Conservation (phyloP, 1,140 invertebrate genomes). For the Drosophila mojavensis region DNA sequence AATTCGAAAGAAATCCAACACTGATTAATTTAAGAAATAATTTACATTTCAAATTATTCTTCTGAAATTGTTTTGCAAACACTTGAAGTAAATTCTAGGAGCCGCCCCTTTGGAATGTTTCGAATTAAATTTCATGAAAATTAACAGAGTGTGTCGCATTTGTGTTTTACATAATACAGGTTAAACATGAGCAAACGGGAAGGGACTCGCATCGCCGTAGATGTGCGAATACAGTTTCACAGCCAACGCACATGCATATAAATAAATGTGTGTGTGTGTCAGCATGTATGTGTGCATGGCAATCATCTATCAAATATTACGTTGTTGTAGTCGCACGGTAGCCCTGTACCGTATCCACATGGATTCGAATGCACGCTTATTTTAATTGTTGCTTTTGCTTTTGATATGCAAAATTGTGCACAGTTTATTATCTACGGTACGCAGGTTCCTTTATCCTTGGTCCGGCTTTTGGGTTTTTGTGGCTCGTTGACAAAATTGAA, state of each 20-base stretch:
- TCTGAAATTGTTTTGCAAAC: background rate
- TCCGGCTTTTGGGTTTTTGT: conserved; percentile 13
- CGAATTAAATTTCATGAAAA: conserved; percentile 75
- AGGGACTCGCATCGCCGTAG: conserved; percentile 1
- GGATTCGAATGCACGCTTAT: conserved; percentile 56
- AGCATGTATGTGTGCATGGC: conserved; percentile 23
- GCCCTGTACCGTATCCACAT: conserved; percentile 31
- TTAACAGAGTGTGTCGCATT: conserved; percentile 72
- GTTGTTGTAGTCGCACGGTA: conserved; percentile 42
- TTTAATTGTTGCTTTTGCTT: conserved; percentile 76
- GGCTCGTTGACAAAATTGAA: conserved; percentile 52
- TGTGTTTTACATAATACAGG: conserved; percentile 66
- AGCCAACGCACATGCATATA: conserved; percentile 9
- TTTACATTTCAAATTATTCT: no score
- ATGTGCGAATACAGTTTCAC: conserved; percentile 15
- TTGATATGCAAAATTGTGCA: conserved; percentile 80
- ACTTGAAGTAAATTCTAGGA: background rate
- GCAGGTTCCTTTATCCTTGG: conserved; percentile 41
- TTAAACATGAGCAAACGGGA: conserved; percentile 28
- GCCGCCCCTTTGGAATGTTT: conserved; percentile 23
- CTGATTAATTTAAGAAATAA: background rate
- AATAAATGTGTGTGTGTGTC: conserved; percentile 20
- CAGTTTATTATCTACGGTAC: conserved; percentile 71
- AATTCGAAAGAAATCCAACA: background rate
- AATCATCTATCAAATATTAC: conserved; percentile 71